phyloP scores from a whole-genome alignment of 2,113 vertebrate genomes.

The Microtus pennsylvanicus region DNA sequence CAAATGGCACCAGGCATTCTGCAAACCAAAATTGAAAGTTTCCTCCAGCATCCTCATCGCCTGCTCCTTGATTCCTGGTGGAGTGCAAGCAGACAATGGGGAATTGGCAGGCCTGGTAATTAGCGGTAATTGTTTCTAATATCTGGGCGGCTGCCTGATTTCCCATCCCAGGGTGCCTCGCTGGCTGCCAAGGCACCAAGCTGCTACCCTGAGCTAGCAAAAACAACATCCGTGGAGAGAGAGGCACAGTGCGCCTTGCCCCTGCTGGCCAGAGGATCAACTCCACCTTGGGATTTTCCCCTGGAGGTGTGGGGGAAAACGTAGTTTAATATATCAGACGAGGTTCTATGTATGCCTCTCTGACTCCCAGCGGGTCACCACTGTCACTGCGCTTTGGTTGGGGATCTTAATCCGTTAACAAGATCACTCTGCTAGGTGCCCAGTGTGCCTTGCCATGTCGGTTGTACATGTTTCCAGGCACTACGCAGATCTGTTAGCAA shows the following conservation, averaged over 20 bases:
- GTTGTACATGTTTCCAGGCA: background rate
- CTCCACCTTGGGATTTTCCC: background rate
- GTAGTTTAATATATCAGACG: background rate
- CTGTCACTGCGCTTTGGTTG: background rate
- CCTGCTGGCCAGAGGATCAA: background rate
- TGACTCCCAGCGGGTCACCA: background rate
- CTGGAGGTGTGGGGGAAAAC: background rate
- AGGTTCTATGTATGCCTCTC: background rate
- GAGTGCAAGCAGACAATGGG: conserved; percentile 76
- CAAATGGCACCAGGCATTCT: background rate
- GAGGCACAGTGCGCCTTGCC: background rate
- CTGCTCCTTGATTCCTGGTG: conserved; percentile 66
- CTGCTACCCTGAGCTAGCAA: background rate
- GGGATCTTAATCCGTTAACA: background rate
- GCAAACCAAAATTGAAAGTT: conserved; percentile 74
- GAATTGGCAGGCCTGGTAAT: conserved; percentile 80
- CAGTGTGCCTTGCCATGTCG: too few species aligned
- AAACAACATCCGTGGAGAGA: background rate
- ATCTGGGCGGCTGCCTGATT: conserved; percentile 80
- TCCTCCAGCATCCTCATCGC: conserved; percentile 65
- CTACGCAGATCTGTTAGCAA: background rate
- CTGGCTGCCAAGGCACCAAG: conserved; percentile 72
- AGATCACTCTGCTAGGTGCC: background rate
- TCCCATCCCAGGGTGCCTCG: conserved; percentile 76
- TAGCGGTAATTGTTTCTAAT: conserved; percentile 82